Evolutionary conservation across 2,888 invertebrate genomes (phyloP).

Genomic region (Ectemnius cavifrons): DNA sequence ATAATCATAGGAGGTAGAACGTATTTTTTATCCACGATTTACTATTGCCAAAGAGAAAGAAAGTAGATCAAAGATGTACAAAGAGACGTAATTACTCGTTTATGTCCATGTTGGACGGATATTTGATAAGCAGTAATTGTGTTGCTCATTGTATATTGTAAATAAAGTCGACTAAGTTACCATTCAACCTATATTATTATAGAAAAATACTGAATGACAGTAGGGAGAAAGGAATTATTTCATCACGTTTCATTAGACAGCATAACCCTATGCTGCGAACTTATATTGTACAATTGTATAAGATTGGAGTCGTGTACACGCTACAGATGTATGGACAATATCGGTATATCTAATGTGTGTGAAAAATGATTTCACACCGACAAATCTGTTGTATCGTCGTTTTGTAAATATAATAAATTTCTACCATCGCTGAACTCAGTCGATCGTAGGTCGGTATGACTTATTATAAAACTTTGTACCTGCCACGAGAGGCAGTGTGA

Average conservation of each 20-base stretch:
- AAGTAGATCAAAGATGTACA: slow-evolving; percentile 46
- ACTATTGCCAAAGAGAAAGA: slow-evolving; percentile 65
- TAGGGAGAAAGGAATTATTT: not conserved
- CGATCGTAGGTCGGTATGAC: slow-evolving; percentile 2
- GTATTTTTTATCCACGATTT: slow-evolving; percentile 56
- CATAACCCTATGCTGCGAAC: not conserved
- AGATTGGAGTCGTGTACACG: slow-evolving; percentile 32
- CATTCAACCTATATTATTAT: slow-evolving; percentile 21
- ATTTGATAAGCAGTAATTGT: slow-evolving; percentile 16
- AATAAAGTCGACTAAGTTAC: slow-evolving; percentile 59
- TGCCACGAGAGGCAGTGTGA: slow-evolving; percentile 92
- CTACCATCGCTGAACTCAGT: slow-evolving; percentile 38
- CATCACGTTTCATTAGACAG: not conserved
- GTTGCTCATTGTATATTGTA: slow-evolving; percentile 56
- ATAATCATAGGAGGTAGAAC: slow-evolving; percentile 45
- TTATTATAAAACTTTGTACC: slow-evolving; percentile 95
- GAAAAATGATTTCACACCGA: slow-evolving; percentile 60
- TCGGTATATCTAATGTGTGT: slow-evolving; percentile 44
- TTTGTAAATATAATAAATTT: slow-evolving; percentile 61
- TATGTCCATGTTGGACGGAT: slow-evolving; percentile 6
- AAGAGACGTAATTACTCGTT: slow-evolving; percentile 33
- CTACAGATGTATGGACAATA: slow-evolving; percentile 35
- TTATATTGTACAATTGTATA: slow-evolving; percentile 3
- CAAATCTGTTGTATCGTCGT: slow-evolving; percentile 55
- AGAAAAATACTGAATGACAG: not conserved